phyloP scores from a whole-genome alignment of 2,888 invertebrate genomes.

The Elysia crispata region DNA sequence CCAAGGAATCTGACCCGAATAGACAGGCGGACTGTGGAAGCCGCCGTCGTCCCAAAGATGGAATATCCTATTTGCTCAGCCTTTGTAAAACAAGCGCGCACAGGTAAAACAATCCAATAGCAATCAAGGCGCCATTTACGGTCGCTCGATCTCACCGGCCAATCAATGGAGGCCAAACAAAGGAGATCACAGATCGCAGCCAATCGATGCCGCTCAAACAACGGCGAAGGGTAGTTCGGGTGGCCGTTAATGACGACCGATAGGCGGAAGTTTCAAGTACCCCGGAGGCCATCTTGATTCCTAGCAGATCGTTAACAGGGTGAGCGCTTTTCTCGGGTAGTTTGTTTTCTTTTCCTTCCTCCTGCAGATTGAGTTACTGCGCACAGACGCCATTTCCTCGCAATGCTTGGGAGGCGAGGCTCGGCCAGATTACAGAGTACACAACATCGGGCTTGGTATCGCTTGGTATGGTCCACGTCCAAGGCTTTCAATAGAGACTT shows the following conservation, averaged over 20 bases:
- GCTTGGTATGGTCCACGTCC: too few species aligned
- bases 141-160: conserved; percentile 36
- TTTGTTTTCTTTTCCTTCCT: too few species aligned
- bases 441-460: too few species aligned
- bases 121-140: conserved; percentile 30
- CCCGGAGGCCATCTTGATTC: conserved; percentile 34
- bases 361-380: too few species aligned
- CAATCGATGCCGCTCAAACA: conserved; percentile 44
- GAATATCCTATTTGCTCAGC: conserved; percentile 35
- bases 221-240: conserved; percentile 19
- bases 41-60: too few species aligned
- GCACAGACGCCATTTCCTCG: too few species aligned
- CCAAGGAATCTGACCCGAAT: too few species aligned
- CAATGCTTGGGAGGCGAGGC: too few species aligned
- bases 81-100: conserved; percentile 17
- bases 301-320: not conserved
- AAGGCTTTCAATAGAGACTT: too few species aligned
- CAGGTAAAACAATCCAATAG: conserved; percentile 44
- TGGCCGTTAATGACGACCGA: conserved; percentile 40
- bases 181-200: conserved; percentile 34
- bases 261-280: conserved; percentile 45
- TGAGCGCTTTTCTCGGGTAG: too few species aligned
- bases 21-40: too few species aligned
- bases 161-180: conserved; percentile 38
- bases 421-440: too few species aligned